Percentiles rank a stretch among this genome's conserved stretches.
Evolutionary conservation across 92 coral and sea anemone species (phyloP).

Genomic region (Nematostella vectensis): DNA sequence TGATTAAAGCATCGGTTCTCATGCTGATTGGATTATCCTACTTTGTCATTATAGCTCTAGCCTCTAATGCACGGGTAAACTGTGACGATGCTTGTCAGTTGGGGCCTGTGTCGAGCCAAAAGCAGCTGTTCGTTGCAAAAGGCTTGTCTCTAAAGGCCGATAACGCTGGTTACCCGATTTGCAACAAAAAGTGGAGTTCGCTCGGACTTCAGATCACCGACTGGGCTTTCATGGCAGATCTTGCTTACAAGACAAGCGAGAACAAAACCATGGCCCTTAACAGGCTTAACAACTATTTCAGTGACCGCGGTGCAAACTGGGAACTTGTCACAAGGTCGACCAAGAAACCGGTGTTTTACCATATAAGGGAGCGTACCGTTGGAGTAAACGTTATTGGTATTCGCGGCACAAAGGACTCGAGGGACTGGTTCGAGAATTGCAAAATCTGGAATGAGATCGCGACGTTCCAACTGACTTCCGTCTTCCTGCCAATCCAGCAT

Average conservation of each 20-base stretch:
- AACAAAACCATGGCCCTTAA: constrained; percentile 1
- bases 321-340: constrained; percentile 18
- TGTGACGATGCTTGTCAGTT: constrained; percentile 41
- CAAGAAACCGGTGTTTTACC: constrained; percentile 50
- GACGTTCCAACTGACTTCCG: constrained; percentile 50
- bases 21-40: constrained; percentile 25
- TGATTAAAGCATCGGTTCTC: constrained; percentile 30
- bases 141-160: too few relatives aligned
- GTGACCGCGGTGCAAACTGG: constrained; percentile 28
- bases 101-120: too few relatives aligned
- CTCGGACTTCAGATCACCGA: constrained; percentile 41
- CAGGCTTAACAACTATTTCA: constrained; percentile 28
- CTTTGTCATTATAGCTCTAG: constrained; percentile 23
- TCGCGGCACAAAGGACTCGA: constrained; percentile 36
- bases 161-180: constrained; percentile 55
- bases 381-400: constrained; percentile 39
- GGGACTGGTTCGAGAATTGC: constrained; percentile 54
- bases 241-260: constrained; percentile 34
- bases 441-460: constrained; percentile 63
- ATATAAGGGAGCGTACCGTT: constrained; percentile 12
- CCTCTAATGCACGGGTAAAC: constrained; percentile 11
- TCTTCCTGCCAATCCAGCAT: constrained; percentile 42
- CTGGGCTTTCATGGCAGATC: constrained; percentile 45
- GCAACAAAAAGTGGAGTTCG: constrained; percentile 43
- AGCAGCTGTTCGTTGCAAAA: too few relatives aligned